Evolutionary conservation across 2,113 vertebrate species (phyloP).

Genomic region (Nasalis larvatus): DNA sequence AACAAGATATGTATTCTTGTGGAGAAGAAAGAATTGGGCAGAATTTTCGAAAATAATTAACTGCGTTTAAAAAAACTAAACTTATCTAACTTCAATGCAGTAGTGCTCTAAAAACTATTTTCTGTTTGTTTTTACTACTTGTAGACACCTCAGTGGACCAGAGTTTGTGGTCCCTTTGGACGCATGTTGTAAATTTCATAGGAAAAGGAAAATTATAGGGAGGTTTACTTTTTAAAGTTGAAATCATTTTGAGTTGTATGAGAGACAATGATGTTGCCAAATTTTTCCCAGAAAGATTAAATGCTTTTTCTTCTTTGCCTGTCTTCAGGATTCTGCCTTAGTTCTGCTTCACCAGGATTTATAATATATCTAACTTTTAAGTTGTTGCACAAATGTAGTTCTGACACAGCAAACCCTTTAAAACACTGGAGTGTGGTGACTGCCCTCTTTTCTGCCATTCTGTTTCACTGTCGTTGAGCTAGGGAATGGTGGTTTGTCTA

Average conservation of each 20-base stretch:
- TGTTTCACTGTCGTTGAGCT: neutral
- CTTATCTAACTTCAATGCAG: neutral
- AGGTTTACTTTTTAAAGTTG: neutral
- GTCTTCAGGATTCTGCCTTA: neutral
- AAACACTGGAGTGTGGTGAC: neutral
- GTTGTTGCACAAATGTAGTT: neutral
- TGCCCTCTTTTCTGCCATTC: neutral
- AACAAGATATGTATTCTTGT: slow-evolving; percentile 23
- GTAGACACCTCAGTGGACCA: neutral
- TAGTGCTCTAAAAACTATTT: neutral
- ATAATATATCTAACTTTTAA: neutral
- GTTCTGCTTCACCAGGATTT: neutral
- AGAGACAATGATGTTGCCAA: neutral
- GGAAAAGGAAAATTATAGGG: neutral
- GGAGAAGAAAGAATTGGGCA: slow-evolving; percentile 4
- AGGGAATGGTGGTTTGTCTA: neutral
- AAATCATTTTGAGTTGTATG: slow-evolving; percentile 23
- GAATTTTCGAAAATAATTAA: neutral
- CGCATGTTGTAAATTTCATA: neutral
- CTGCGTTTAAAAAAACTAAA: neutral
- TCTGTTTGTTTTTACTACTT: neutral
- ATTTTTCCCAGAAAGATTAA: neutral
- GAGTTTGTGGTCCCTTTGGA: neutral
- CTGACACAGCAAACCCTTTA: neutral
- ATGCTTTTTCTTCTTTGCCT: neutral